Conservation (phyloP, 2,888 invertebrate species). For the Tuberolachnus salignus region DNA sequence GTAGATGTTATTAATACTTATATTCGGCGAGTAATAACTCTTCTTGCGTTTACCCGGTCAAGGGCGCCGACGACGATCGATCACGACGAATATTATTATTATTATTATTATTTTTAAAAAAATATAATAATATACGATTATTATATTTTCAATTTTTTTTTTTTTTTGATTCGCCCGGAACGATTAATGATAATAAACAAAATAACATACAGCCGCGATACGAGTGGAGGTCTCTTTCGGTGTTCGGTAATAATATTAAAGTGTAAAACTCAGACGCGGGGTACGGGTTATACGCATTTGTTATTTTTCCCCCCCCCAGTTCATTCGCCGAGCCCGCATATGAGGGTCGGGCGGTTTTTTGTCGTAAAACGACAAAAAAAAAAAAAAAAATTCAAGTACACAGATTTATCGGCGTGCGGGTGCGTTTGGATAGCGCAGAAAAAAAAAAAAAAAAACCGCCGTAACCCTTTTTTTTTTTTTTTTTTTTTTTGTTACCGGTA, state of each 20-base stretch:
- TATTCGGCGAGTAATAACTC: neutral
- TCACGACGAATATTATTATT: neutral
- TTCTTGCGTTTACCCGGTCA: constrained; percentile 13
- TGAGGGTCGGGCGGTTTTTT: no score
- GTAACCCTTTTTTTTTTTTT: constrained; percentile 1
- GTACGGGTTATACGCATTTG: no score
- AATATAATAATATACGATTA: no score
- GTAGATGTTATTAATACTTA: neutral
- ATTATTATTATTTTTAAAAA: neutral
- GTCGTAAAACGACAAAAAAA: no score
- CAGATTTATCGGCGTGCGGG: constrained; percentile 51
- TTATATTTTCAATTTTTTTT: neutral
- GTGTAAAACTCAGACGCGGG: no score
- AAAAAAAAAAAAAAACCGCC: neutral
- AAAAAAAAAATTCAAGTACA: no score
- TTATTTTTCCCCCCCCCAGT: neutral
- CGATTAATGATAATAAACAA: constrained; percentile 19
- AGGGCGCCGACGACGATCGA: constrained; percentile 26
- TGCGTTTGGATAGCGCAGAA: neutral
- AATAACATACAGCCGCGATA: no score
- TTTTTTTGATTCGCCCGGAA: neutral
- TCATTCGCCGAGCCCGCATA: constrained; percentile 2
- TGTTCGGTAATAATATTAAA: no score
- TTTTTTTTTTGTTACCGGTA: neutral
- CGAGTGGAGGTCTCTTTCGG: constrained; percentile 1